These are phyloP conservation scores for Neuroterus valhalla DNA, from an alignment of 1,140 invertebrate species.

Conservation along the genomic window DNA sequence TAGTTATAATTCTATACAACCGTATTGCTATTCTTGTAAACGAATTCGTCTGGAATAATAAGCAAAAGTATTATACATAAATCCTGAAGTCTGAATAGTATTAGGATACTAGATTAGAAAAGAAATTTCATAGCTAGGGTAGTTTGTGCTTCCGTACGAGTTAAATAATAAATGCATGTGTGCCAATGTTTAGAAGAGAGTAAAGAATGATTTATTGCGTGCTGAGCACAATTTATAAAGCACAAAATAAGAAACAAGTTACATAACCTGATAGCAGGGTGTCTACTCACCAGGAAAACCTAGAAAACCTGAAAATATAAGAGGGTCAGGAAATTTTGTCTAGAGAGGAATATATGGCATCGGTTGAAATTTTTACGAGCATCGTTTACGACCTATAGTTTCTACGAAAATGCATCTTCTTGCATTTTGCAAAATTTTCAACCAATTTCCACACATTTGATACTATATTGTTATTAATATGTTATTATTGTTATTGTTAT, in stretches of 20 bases:
- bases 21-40: conserved; percentile 59
- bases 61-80: conserved; percentile 51
- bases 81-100: conserved; percentile 68
- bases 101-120: conserved; percentile 59
- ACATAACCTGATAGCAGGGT: conserved; percentile 5
- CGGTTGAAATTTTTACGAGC: too few species aligned
- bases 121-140: conserved; percentile 57
- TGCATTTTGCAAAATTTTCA: too few species aligned
- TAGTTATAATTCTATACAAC: conserved; percentile 51
- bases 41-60: conserved; percentile 29
- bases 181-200: conserved; percentile 44
- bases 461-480: too few species aligned
- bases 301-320: too few species aligned
- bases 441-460: too few species aligned
- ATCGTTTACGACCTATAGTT: too few species aligned
- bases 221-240: not conserved
- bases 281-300: too few species aligned
- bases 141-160: conserved; percentile 63
- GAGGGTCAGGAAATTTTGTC: too few species aligned
- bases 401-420: too few species aligned
- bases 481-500: too few species aligned
- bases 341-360: too few species aligned
- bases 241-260: conserved; percentile 30
- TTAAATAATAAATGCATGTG: conserved; percentile 54
- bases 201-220: conserved; percentile 18